phyloP scores from a whole-genome alignment of 2,113 vertebrate species.

The Sigmodon hispidus region DNA sequence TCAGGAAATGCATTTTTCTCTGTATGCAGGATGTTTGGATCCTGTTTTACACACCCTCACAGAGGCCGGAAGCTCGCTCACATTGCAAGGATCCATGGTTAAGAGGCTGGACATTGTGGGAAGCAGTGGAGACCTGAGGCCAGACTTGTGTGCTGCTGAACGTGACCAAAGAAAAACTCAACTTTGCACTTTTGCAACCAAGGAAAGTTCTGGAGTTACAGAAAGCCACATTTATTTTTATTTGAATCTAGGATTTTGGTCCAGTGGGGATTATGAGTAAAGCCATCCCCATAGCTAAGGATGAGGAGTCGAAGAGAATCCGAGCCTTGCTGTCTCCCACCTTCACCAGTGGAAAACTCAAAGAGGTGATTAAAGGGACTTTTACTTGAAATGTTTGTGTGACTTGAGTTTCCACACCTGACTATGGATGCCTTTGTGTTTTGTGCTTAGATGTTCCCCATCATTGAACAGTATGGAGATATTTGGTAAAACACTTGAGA shows the following conservation, averaged over 20 bases:
- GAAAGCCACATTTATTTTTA: neutral
- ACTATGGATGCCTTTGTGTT: neutral
- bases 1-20: too few relatives aligned
- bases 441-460: neutral
- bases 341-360: constrained; percentile 91
- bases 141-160: too few relatives aligned
- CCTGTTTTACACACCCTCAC: too few relatives aligned
- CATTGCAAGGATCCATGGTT: too few relatives aligned
- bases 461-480: constrained; percentile 37
- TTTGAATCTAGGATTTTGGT: constrained; percentile 47
- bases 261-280: constrained; percentile 45
- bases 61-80: too few relatives aligned
- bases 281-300: rapidly evolving
- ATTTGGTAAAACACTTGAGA: constrained; percentile 84
- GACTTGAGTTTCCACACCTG: neutral
- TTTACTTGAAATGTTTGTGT: neutral
- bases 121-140: too few relatives aligned
- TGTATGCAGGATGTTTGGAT: too few relatives aligned
- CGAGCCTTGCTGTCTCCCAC: constrained; percentile 88
- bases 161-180: too few relatives aligned
- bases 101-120: too few relatives aligned
- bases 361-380: constrained; percentile 84
- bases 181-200: neutral
- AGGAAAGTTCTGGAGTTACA: neutral
- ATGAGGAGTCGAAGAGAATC: constrained; percentile 87